phyloP scores from a whole-genome alignment of 2,113 vertebrate genomes.

The Lepisosteus oculatus region DNA sequence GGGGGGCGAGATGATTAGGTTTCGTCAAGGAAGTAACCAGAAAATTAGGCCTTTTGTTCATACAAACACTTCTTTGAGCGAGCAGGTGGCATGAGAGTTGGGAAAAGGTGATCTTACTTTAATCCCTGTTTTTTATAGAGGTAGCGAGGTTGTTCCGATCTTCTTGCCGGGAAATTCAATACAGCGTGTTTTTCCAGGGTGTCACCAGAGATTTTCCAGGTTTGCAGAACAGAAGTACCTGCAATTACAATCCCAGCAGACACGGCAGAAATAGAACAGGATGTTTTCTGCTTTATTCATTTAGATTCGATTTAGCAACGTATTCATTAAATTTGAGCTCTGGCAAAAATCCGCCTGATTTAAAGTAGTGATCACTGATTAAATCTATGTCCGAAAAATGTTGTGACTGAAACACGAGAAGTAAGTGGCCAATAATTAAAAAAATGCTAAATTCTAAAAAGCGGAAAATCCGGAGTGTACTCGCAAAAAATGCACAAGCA shows the following conservation, averaged over 20 bases:
- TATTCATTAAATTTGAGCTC: too few relatives aligned
- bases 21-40: constrained; percentile 57
- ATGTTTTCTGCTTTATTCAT: too few relatives aligned
- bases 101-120: constrained; percentile 49
- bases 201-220: neutral
- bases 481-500: too few relatives aligned
- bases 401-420: too few relatives aligned
- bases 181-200: neutral
- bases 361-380: too few relatives aligned
- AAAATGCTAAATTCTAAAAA: too few relatives aligned
- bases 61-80: constrained; percentile 45
- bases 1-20: constrained; percentile 43
- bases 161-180: neutral
- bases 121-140: neutral
- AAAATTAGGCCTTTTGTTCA: constrained; percentile 66
- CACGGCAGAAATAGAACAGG: too few relatives aligned
- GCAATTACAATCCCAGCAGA: neutral
- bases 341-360: too few relatives aligned
- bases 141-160: neutral
- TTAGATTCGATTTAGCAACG: too few relatives aligned
- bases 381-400: too few relatives aligned
- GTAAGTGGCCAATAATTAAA: too few relatives aligned
- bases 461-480: too few relatives aligned
- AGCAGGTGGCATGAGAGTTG: constrained; percentile 51
- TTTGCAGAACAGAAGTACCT: neutral